phyloP scores from a whole-genome alignment of 2,797 vertebrate species.

The Prionace glauca region DNA sequence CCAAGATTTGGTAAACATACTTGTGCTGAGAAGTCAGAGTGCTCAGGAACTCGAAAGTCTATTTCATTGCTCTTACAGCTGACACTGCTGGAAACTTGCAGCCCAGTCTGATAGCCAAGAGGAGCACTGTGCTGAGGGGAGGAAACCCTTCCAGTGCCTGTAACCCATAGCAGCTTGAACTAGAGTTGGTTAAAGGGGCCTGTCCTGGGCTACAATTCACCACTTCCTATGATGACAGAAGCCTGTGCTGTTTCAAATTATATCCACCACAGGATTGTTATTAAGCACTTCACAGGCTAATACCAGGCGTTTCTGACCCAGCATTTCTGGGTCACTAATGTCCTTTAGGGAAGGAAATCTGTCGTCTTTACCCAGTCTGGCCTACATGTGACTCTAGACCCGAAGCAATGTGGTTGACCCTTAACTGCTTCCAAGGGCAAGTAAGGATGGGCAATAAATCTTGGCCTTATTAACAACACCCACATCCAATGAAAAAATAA shows the following conservation, averaged over 20 bases:
- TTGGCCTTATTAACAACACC: too few relatives aligned
- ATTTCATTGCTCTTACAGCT: neutral
- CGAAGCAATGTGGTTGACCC: too few relatives aligned
- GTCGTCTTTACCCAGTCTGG: too few relatives aligned
- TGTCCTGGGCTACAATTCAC: neutral
- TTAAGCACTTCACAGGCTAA: neutral
- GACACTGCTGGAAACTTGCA: neutral
- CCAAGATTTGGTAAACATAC: neutral
- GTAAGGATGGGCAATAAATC: too few relatives aligned
- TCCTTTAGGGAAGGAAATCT: too few relatives aligned
- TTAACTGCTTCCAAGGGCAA: too few relatives aligned
- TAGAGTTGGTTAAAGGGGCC: neutral
- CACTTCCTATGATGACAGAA: neutral
- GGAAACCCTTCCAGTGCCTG: neutral
- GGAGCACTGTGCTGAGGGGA: neutral
- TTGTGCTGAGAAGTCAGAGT: neutral
- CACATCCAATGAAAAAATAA: too few relatives aligned
- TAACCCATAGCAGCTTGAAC: neutral
- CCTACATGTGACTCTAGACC: too few relatives aligned
- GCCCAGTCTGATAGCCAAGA: neutral
- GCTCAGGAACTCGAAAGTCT: neutral
- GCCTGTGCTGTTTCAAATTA: neutral
- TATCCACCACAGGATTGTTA: neutral
- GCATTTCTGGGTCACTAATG: too few relatives aligned
- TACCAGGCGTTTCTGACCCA: neutral